Conservation (phyloP, 2,113 vertebrate species). For the Elephas maximus region DNA sequence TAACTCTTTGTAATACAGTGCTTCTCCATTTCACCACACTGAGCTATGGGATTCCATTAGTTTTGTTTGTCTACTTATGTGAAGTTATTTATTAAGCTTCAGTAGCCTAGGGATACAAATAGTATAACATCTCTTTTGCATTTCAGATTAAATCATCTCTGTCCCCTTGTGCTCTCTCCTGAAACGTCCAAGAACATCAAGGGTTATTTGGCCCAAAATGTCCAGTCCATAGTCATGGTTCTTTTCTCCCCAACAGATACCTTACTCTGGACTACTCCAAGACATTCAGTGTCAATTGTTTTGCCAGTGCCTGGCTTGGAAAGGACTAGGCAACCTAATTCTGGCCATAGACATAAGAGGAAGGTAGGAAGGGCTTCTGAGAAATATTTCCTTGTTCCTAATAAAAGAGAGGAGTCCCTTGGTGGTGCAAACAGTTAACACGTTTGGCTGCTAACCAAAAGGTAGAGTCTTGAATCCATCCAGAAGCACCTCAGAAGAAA, state of each 20-base stretch:
- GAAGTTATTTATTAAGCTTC: conserved; percentile 26
- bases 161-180: neutral
- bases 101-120: neutral
- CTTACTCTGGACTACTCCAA: neutral
- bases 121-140: neutral
- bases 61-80: neutral
- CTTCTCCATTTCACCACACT: neutral
- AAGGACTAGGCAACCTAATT: neutral
- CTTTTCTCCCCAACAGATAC: neutral
- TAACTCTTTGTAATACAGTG: neutral
- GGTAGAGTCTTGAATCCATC: too few relatives aligned
- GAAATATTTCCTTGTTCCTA: neutral
- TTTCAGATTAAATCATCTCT: neutral
- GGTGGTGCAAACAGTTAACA: too few relatives aligned
- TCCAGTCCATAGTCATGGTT: neutral
- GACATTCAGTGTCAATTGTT: neutral
- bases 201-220: neutral
- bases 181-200: neutral
- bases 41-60: conserved; percentile 2
- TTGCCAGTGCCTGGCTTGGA: neutral
- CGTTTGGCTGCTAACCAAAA: too few relatives aligned
- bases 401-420: too few relatives aligned
- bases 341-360: neutral
- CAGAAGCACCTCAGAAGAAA: too few relatives aligned
- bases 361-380: neutral